A percentile compares a stretch with the other conserved stretches of the same genome.
These are phyloP conservation scores for Myopa testacea DNA, from an alignment of 2,888 invertebrate genomes.

Conservation along the genomic window DNA sequence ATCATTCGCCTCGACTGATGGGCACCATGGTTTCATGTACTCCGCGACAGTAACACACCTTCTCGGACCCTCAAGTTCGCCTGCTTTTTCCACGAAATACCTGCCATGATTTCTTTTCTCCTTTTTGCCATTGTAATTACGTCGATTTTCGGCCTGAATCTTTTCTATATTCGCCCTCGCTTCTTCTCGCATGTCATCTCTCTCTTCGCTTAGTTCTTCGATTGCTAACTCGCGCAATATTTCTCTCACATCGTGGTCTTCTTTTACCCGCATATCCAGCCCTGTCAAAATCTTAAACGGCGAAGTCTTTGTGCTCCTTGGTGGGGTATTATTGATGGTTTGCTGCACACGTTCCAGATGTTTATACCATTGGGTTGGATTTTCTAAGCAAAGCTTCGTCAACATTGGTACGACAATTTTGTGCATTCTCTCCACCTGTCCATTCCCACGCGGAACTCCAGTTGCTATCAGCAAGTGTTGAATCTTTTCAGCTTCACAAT, in stretches of 20 bases:
- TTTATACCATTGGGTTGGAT: slow-evolving; percentile 57
- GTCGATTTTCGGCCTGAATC: slow-evolving; percentile 43
- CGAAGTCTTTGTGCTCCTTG: slow-evolving; percentile 39
- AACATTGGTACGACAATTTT: slow-evolving; percentile 56
- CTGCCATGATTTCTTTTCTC: slow-evolving; percentile 33
- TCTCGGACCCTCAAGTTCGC: slow-evolving; percentile 40
- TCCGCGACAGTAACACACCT: slow-evolving; percentile 39
- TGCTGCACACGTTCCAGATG: slow-evolving; percentile 46
- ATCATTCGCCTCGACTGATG: slow-evolving; percentile 33
- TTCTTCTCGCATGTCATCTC: not conserved
- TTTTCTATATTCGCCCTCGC: slow-evolving; percentile 33
- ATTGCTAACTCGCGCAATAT: slow-evolving; percentile 27
- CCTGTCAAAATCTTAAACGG: slow-evolving; percentile 45
- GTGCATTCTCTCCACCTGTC: slow-evolving; percentile 61
- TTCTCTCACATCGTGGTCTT: slow-evolving; percentile 14
- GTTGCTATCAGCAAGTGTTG: slow-evolving; percentile 54
- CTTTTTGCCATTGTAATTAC: slow-evolving; percentile 31
- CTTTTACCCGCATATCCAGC: slow-evolving; percentile 37
- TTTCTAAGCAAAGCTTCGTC: slow-evolving; percentile 58
- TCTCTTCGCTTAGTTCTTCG: slow-evolving; percentile 13
- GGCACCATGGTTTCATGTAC: slow-evolving; percentile 38
- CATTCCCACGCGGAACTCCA: slow-evolving; percentile 59
- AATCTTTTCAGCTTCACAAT: slow-evolving; percentile 54
- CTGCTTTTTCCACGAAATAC: slow-evolving; percentile 42
- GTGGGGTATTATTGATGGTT: slow-evolving; percentile 49